Conservation (phyloP, 1,140 invertebrate genomes). For the Leptinotarsa undecemlineata region DNA sequence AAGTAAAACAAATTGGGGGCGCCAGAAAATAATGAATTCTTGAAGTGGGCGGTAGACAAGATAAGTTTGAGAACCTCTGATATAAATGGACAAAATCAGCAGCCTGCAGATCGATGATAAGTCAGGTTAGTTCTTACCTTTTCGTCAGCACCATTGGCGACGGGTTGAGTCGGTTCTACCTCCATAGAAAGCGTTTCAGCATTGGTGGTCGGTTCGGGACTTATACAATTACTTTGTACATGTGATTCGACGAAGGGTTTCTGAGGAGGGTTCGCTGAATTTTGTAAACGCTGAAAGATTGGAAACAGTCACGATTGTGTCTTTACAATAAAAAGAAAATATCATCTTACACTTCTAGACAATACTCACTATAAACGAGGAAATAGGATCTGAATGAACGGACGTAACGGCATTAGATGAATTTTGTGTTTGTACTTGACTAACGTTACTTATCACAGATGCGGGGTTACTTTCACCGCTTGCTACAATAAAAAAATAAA, state of each 20-base stretch:
- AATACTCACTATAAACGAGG: conserved; percentile 25
- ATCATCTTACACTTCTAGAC: background rate
- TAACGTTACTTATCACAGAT: conserved; percentile 49
- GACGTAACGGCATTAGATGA: conserved; percentile 32
- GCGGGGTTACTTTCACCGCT: conserved; percentile 46
- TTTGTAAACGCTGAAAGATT: conserved; percentile 31
- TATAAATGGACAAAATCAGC: too few species aligned
- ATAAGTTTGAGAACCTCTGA: too few species aligned
- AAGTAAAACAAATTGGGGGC: too few species aligned
- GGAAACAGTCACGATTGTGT: background rate
- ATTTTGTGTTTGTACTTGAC: conserved; percentile 40
- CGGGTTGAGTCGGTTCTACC: conserved; percentile 36
- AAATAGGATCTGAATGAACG: conserved; percentile 34
- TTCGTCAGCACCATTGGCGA: conserved; percentile 49
- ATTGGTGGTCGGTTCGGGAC: conserved; percentile 48
- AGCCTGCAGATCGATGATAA: too few species aligned
- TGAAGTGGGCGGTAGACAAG: too few species aligned
- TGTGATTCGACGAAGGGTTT: conserved; percentile 35
- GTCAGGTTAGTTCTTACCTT: conserved; percentile 31
- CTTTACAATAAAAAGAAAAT: conserved; percentile 4
- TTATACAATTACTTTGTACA: conserved; percentile 45
- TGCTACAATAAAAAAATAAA: conserved; percentile 30
- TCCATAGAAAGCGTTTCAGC: conserved; percentile 48
- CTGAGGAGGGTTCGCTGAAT: conserved; percentile 33
- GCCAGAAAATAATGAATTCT: too few species aligned